Conservation (phyloP, 2,113 vertebrate species). For the Tamias sibiricus region DNA sequence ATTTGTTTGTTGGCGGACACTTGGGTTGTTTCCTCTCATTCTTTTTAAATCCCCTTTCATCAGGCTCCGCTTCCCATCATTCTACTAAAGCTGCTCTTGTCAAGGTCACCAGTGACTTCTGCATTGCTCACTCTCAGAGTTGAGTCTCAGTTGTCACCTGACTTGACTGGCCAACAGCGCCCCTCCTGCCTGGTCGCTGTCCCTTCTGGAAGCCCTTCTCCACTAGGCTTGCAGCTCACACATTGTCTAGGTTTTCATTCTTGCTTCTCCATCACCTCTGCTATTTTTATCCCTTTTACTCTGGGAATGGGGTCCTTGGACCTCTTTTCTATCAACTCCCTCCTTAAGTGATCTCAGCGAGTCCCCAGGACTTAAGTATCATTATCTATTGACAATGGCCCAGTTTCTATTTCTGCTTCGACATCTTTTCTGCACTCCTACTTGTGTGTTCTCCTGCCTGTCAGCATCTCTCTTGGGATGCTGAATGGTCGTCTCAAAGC, state of each 20-base stretch:
- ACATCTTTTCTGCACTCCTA: not conserved
- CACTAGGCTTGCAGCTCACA: not conserved
- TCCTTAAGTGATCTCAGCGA: not conserved
- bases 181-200: not conserved
- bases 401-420: not conserved
- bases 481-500: not conserved
- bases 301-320: not conserved
- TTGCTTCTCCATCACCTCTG: not conserved
- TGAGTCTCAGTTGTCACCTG: not conserved
- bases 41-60: not conserved
- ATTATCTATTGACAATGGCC: not conserved
- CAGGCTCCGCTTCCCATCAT: not conserved
- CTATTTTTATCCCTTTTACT: not conserved
- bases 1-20: not conserved
- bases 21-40: not conserved
- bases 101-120: too few species aligned
- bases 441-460: not conserved
- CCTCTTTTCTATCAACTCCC: not conserved
- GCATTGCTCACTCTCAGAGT: not conserved
- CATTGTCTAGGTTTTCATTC: not conserved
- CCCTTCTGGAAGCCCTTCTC: not conserved
- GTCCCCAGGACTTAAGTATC: not conserved
- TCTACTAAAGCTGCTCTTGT: not conserved
- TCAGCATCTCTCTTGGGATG: not conserved
- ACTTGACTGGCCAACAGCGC: rapidly evolving